Conservation (phyloP, 2,888 invertebrate species). For the Drosophila kuntzei region DNA sequence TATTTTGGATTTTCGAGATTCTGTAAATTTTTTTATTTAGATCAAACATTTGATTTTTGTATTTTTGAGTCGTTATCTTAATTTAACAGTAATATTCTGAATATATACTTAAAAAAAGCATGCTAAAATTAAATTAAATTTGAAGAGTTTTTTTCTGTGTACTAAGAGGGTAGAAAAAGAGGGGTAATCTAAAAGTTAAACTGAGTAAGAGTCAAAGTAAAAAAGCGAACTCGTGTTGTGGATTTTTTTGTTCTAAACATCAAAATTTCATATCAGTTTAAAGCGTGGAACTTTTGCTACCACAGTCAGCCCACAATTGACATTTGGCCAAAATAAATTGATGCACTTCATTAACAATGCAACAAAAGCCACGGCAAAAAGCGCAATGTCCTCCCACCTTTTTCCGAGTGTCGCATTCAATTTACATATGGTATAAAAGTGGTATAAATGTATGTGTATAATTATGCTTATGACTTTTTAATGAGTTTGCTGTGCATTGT, state of each 20-base stretch:
- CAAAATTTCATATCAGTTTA: not conserved
- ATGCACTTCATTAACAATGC: conserved; percentile 62
- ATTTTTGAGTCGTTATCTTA: too few relatives aligned
- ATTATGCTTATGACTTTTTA: conserved; percentile 70
- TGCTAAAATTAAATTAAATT: too few relatives aligned
- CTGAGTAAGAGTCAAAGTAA: not conserved
- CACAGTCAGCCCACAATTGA: conserved; percentile 6
- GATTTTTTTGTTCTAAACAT: not conserved
- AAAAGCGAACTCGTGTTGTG: not conserved
- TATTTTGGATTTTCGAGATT: too few relatives aligned
- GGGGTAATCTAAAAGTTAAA: not conserved
- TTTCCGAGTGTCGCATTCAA: conserved; percentile 24
- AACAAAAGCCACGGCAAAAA: conserved; percentile 28
- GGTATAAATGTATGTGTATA: conserved; percentile 12
- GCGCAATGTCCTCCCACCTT: conserved; percentile 11
- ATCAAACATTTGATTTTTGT: too few relatives aligned
- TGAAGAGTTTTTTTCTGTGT: too few relatives aligned
- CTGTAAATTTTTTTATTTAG: too few relatives aligned
- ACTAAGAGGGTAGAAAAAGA: not conserved
- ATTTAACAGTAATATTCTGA: too few relatives aligned
- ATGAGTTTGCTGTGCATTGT: conserved; percentile 40
- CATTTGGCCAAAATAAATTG: conserved; percentile 3
- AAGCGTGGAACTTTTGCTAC: conserved; percentile 1
- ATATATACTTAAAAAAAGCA: too few relatives aligned
- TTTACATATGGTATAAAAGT: conserved; percentile 28